Conservation (phyloP, 2,797 vertebrate genomes). For the Pempheris klunzingeri region DNA sequence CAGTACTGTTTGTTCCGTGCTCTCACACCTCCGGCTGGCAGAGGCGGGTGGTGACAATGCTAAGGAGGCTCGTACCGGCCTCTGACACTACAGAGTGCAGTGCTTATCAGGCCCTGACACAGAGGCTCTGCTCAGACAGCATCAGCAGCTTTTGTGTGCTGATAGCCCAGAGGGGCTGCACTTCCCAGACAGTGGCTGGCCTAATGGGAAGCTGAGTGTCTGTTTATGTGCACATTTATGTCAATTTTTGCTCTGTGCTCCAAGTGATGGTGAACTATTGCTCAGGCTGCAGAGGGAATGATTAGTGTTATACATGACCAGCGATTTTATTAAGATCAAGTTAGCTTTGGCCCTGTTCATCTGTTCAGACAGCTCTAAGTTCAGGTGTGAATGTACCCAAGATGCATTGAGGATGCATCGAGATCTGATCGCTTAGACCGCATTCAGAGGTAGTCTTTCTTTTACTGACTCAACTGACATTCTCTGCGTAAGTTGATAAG, state of each 20-base stretch:
- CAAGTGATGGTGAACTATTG: not conserved
- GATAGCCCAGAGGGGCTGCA: conserved; percentile 55
- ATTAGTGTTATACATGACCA: not conserved
- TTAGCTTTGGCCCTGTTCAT: too few relatives aligned
- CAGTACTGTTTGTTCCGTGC: conserved; percentile 26
- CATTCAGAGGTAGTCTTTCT: too few relatives aligned
- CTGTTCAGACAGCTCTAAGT: too few relatives aligned
- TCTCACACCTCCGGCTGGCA: conserved; percentile 20
- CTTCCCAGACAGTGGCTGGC: conserved; percentile 33
- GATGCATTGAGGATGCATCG: too few relatives aligned
- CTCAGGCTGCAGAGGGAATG: conserved; percentile 3
- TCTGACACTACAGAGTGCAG: conserved; percentile 48
- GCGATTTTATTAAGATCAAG: not conserved
- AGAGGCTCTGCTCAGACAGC: conserved; percentile 44
- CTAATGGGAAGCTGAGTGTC: conserved; percentile 32
- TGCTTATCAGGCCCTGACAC: conserved; percentile 73
- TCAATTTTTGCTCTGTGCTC: not conserved
- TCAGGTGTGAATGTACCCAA: too few relatives aligned
- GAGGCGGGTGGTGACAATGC: conserved; percentile 57
- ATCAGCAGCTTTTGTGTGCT: conserved; percentile 69
- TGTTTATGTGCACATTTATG: conserved; percentile 8
- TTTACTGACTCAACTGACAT: too few relatives aligned
- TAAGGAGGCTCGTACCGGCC: conserved; percentile 47
- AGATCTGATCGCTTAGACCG: too few relatives aligned
- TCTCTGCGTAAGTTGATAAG: too few relatives aligned